A percentile compares a stretch with the other conserved stretches of the same genome.
Evolutionary conservation across 2,113 vertebrate genomes (phyloP).

Genomic region (Ramphastos sulfuratus): DNA sequence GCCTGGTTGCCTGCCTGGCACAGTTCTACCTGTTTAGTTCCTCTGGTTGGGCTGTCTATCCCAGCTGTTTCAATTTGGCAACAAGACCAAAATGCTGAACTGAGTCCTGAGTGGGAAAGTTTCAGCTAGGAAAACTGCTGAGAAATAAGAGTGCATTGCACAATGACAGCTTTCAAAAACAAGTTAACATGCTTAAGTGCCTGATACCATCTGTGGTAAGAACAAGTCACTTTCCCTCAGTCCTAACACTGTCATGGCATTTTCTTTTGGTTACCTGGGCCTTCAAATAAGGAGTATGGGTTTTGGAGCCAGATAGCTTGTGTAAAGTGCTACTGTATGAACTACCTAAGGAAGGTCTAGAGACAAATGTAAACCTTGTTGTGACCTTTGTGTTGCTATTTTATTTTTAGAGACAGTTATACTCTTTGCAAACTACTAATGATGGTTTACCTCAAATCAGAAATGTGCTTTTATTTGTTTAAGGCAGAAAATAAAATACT

Average conservation of each 20-base stretch:
- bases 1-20: neutral
- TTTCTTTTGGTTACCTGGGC: slow-evolving; percentile 43
- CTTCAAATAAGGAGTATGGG: slow-evolving; percentile 7
- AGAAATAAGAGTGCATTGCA: neutral
- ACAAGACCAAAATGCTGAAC: neutral
- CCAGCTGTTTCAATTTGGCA: neutral
- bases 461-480: slow-evolving; percentile 63
- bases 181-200: slow-evolving; percentile 24
- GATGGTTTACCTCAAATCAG: slow-evolving; percentile 73
- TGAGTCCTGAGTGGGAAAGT: neutral
- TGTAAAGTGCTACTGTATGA: slow-evolving; percentile 47
- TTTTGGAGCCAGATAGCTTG: neutral
- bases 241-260: neutral
- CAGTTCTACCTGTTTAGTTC: neutral
- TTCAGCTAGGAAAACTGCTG: neutral
- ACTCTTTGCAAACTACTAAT: slow-evolving; percentile 67
- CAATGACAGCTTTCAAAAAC: slow-evolving; percentile 26
- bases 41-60: neutral
- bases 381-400: neutral
- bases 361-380: slow-evolving; percentile 26
- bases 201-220: slow-evolving; percentile 1
- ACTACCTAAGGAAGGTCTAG: slow-evolving; percentile 49
- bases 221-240: neutral
- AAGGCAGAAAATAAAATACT: slow-evolving; percentile 73
- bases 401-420: slow-evolving; percentile 55